These are phyloP conservation scores for Oophaga pumilio DNA, from an alignment of 2,113 vertebrate species.

Conservation along the genomic window DNA sequence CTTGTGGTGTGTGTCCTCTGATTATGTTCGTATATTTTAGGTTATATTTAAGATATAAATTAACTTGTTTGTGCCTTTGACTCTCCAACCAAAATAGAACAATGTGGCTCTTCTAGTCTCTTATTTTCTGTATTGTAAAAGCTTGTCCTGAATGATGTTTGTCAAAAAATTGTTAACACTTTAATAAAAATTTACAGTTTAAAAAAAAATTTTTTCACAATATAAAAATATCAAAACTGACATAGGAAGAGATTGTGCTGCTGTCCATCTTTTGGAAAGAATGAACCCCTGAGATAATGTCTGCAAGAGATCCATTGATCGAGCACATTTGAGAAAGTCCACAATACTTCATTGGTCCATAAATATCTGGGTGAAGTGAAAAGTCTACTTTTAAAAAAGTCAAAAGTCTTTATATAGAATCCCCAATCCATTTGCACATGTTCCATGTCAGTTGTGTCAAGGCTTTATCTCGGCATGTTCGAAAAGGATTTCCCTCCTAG, in stretches of 20 bases:
- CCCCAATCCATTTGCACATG: neutral
- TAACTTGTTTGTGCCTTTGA: no score
- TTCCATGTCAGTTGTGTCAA: neutral
- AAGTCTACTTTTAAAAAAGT: neutral
- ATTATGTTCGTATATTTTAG: no score
- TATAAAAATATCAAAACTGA: slow-evolving; percentile 64
- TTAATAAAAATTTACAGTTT: no score
- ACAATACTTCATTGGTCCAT: slow-evolving; percentile 14
- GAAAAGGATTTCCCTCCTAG: neutral
- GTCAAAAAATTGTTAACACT: no score
- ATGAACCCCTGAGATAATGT: slow-evolving; percentile 80
- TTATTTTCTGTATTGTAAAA: no score
- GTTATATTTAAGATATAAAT: no score
- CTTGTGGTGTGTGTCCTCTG: no score
- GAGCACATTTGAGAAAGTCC: neutral
- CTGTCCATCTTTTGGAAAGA: slow-evolving; percentile 66
- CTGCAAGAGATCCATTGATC: slow-evolving; percentile 70
- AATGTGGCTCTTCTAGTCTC: no score
- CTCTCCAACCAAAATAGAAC: no score
- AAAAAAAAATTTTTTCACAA: no score
- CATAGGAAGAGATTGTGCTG: neutral
- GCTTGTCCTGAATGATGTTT: no score
- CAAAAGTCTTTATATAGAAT: neutral
- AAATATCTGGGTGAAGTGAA: neutral
- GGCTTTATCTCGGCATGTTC: neutral